Percentiles rank a stretch among this genome's conserved stretches.
Evolutionary conservation across 2,888 invertebrate genomes (phyloP).

Genomic region (Rhopalosiphum nymphaeae): DNA sequence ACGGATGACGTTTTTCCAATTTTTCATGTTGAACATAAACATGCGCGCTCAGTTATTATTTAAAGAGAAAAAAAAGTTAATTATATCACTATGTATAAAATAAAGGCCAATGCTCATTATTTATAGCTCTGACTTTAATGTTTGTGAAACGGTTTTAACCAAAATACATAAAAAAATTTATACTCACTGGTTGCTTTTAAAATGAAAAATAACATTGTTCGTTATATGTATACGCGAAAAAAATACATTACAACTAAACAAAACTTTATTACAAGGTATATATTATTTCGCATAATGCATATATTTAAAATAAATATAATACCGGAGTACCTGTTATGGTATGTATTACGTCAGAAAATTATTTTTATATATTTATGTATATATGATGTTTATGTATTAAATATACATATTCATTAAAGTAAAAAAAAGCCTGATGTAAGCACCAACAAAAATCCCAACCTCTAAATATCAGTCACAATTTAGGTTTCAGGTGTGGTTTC

Average conservation of each 20-base stretch:
- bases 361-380: neutral
- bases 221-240: neutral
- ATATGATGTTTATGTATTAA: too few relatives aligned
- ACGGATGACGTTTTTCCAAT: neutral
- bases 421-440: neutral
- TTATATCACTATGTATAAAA: constrained; percentile 30
- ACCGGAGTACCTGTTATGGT: neutral
- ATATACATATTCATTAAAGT: neutral
- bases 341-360: neutral
- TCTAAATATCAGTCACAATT: neutral
- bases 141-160: constrained; percentile 28
- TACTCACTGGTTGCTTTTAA: neutral
- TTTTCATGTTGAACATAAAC: constrained; percentile 4
- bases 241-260: constrained; percentile 16
- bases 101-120: constrained; percentile 20
- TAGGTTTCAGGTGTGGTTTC: neutral
- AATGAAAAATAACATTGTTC: constrained; percentile 27
- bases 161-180: neutral
- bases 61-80: neutral
- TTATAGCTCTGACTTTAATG: constrained; percentile 22
- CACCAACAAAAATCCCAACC: neutral
- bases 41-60: constrained; percentile 11
- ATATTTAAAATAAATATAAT: constrained; percentile 14
- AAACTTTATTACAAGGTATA: constrained; percentile 31
- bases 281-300: neutral